Evolutionary conservation across 2,113 vertebrate species (phyloP).

Genomic region (Hemibagrus wyckioides): DNA sequence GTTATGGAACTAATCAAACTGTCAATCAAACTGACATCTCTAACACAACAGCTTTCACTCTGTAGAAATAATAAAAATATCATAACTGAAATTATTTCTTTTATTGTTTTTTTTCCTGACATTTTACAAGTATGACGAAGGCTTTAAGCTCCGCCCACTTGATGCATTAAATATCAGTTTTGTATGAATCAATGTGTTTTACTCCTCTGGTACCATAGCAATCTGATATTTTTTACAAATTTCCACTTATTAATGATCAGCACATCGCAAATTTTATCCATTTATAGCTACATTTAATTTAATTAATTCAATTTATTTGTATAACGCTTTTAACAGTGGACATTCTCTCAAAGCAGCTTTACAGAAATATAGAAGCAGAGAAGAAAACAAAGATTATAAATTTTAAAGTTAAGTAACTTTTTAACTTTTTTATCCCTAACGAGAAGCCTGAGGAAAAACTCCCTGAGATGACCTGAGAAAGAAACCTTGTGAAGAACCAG

Average conservation of each 20-base stretch:
- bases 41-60: not conserved
- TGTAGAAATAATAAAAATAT: not conserved
- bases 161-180: not conserved
- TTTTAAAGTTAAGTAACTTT: too few relatives aligned
- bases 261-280: not conserved
- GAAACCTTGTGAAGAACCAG: too few relatives aligned
- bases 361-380: too few relatives aligned
- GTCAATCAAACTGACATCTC: not conserved
- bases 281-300: not conserved
- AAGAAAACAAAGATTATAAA: too few relatives aligned
- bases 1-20: conserved; percentile 11
- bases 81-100: not conserved
- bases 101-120: not conserved
- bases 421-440: too few relatives aligned
- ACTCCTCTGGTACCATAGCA: not conserved
- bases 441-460: too few relatives aligned
- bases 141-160: not conserved
- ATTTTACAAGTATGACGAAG: not conserved
- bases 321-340: too few relatives aligned
- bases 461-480: too few relatives aligned
- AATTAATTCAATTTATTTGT: too few relatives aligned
- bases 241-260: not conserved
- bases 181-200: not conserved
- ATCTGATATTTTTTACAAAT: not conserved
- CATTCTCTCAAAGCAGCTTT: too few relatives aligned